Conservation (phyloP, 2,797 vertebrate species). For the Crax fasciolata region DNA sequence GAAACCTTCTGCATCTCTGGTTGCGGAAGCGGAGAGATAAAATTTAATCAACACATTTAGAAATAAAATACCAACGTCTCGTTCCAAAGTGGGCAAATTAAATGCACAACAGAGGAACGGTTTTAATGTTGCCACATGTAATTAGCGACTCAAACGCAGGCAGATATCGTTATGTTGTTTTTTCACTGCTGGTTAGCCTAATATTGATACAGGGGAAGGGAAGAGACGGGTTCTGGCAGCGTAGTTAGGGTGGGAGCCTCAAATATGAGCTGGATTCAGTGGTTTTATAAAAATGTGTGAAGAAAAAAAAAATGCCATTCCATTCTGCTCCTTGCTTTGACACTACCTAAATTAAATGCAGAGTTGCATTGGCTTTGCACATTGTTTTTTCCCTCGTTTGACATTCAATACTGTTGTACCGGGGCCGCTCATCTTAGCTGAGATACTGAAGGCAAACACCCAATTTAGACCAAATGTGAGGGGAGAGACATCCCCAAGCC, state of each 20-base stretch:
- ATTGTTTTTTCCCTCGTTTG: conserved; percentile 47
- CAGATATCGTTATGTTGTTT: conserved; percentile 56
- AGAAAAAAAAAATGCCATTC: not conserved
- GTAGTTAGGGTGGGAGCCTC: not conserved
- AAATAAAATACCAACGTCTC: conserved; percentile 39
- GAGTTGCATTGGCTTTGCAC: conserved; percentile 49
- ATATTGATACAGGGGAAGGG: not conserved
- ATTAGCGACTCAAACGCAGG: conserved; percentile 55
- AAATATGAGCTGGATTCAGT: not conserved
- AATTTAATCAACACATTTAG: conserved; percentile 4
- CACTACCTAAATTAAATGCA: conserved; percentile 71
- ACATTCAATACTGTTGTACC: conserved; percentile 73
- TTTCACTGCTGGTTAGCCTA: conserved; percentile 32
- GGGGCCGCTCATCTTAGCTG: conserved; percentile 59
- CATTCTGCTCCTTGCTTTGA: conserved; percentile 51
- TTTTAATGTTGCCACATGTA: conserved; percentile 39
- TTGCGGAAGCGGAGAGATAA: not conserved
- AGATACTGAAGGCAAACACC: conserved; percentile 27
- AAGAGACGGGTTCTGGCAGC: not conserved
- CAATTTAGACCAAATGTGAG: conserved; percentile 73
- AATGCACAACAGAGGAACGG: conserved; percentile 33
- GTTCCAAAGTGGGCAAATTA: conserved; percentile 58
- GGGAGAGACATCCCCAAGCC: not conserved
- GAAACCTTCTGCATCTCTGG: conserved; percentile 11
- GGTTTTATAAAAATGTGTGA: conserved; percentile 37